Evolutionary conservation across 2,888 invertebrate species (phyloP), one percentile per base, ranked within the genome.

Genomic region (Cheilosia vulpina): DNA sequence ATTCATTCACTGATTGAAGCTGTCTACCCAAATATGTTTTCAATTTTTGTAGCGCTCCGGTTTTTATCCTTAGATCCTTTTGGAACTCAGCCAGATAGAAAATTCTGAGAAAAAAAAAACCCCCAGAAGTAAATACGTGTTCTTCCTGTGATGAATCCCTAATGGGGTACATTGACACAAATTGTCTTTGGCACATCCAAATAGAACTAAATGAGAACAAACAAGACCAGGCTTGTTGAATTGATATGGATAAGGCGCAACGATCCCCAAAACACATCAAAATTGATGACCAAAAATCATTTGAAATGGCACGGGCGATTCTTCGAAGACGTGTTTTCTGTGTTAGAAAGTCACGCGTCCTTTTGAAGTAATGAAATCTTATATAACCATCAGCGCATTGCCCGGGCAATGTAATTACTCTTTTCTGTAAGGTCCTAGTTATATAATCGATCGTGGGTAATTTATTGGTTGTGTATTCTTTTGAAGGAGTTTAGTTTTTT

Each of bases 71-170:
- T 9, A n/a, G 53, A 24, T 15, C 19, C 19, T 21, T 58, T 83
- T 83, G 83, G 58, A 78, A 78, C 27, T 55, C 27, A 38, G 68
- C 83, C 83, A 83, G 66, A 78, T 43, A 17, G 53, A 58, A 77
- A 66, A 66, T 65, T 50, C 41, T 53, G 21, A 21, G 52, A 41
- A n/a, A 31, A 57, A 73, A 82, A 66, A n/a, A 66, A 27, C 27
- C 6, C 62, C 78, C 9, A 9, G 72, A 57, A 72, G 72, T 83
- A 73, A 78, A 73, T 72, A 78, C 50, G 41, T 53, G 75, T 43
- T 50, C 34, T 72, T 66, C 24, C 47, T 78, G 65, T 62, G 77
- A 83, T 73, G 75, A 75, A 75, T 75, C 31, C 55, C 1, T 65
- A 77, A 60, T 77, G 41, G 60, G 50, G 62, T 57, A 62, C 38